Conservation (phyloP, 2,797 vertebrate species). For the Acestrorhynchus altus region DNA sequence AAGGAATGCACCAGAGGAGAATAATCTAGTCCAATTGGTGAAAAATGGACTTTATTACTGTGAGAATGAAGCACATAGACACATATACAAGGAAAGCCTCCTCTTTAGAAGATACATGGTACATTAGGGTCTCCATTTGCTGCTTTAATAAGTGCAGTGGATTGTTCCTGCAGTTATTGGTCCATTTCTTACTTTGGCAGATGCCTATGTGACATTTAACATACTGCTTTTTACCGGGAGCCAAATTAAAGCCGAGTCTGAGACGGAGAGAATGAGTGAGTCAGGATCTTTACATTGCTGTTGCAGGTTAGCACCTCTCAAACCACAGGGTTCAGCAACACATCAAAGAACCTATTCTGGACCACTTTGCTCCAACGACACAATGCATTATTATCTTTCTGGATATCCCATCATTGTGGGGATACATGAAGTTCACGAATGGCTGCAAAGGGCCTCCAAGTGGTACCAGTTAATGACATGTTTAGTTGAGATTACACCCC, state of each 20-base stretch:
- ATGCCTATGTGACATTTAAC: slow-evolving; percentile 38
- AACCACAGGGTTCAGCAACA: no score
- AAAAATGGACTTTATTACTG: slow-evolving; percentile 26
- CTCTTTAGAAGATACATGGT: slow-evolving; percentile 47
- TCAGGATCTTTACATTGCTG: no score
- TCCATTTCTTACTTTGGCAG: slow-evolving; percentile 39
- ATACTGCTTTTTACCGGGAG: slow-evolving; percentile 8
- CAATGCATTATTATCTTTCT: no score
- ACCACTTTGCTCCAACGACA: no score
- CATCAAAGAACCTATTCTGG: no score
- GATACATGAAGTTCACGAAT: no score
- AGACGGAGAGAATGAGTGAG: slow-evolving; percentile 6
- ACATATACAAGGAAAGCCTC: slow-evolving; percentile 27
- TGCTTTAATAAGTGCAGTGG: slow-evolving; percentile 44
- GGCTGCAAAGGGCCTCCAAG: no score
- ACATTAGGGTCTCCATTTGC: slow-evolving; percentile 53
- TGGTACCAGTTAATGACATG: no score
- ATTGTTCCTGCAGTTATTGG: slow-evolving; percentile 53
- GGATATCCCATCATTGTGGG: no score
- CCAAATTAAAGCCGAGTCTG: slow-evolving; percentile 49
- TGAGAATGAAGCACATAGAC: background rate
- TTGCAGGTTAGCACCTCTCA: no score
- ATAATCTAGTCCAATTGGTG: slow-evolving; percentile 22
- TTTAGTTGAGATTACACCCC: no score
- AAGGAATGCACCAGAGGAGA: slow-evolving; percentile 12